phyloP scores from a whole-genome alignment of 1,140 invertebrate genomes.

The Zaprionus africanus region DNA sequence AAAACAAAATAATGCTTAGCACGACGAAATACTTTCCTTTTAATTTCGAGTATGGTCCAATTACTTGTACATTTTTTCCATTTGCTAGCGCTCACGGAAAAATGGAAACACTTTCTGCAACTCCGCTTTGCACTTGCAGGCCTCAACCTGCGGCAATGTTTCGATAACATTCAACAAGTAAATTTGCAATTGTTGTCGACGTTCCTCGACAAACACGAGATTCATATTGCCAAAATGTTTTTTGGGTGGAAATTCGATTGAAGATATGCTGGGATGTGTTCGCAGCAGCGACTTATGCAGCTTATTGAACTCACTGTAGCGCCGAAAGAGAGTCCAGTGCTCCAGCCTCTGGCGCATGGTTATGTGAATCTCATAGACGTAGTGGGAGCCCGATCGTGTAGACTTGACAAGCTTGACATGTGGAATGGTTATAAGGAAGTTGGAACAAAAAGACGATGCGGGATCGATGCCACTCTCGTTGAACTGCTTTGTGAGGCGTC shows the following conservation, averaged over 20 bases:
- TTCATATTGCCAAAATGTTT: constrained; percentile 95
- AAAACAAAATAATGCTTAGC: constrained; percentile 40
- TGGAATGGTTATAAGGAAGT: constrained; percentile 83
- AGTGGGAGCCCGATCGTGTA: constrained; percentile 54
- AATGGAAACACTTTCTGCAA: constrained; percentile 78
- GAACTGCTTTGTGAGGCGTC: constrained; percentile 73
- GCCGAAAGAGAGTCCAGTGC: constrained; percentile 95
- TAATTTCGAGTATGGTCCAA: constrained; percentile 53
- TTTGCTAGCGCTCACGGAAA: constrained; percentile 67
- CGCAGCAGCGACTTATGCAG: constrained; percentile 91
- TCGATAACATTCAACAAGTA: constrained; percentile 91
- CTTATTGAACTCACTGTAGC: constrained; percentile 93
- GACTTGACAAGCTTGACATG: constrained; percentile 71
- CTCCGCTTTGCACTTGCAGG: constrained; percentile 84
- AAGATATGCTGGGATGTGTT: constrained; percentile 88
- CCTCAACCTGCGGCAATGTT: constrained; percentile 88
- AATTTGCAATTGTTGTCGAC: constrained; percentile 89
- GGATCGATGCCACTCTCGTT: constrained; percentile 75
- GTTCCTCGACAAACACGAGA: constrained; percentile 91
- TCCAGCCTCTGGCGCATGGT: constrained; percentile 87
- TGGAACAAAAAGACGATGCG: constrained; percentile 67
- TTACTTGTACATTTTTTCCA: neutral
- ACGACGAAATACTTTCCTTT: constrained; percentile 50
- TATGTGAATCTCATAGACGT: constrained; percentile 77
- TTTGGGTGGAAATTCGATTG: constrained; percentile 95